Evolutionary conservation across 30 jellyfish, hydroid and myxozoan genomes (phyloP), one percentile per base, ranked within the genome.

Genomic region (Cassiopea andromeda): DNA sequence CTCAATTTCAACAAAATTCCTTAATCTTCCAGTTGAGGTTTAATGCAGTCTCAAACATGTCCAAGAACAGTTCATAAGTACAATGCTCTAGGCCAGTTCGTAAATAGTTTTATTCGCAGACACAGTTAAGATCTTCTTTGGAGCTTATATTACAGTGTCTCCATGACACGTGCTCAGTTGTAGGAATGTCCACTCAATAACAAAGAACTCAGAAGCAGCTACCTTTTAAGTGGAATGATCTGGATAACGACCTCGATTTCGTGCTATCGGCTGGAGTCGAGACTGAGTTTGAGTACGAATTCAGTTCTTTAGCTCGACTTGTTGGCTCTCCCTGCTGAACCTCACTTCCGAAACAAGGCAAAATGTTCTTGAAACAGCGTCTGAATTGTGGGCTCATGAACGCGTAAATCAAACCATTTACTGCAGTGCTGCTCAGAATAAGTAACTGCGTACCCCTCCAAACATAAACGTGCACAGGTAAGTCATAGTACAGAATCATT

Each of bases 321-420:
- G 84, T 87, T 7, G 83, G 27, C 69, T 87, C 94, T 45, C 89
- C 69, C 44, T 87, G 89, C 6, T 64, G 81, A 5, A 18, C 71
- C 45, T 76, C 69, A 17, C 89, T 50, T 14, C 60, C 64, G 66
- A 71, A 89, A 71, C 97, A 94, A 44, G 94, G 92, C 54, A 94
- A 59, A 44, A 90, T 50, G 13, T 87, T 87, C 80, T 79, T 90
- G 86, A 94, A 94, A 75, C 98, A 84, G 45, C 81, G 80, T 54
- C 92, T 82, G 66, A 94, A 94, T 72, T 95, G 94, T 59, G 96
- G 97, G 57, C 98, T 94, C 94, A 90, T 90, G 60, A 94, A 86
- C 61, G 97, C 97, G 84, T 94, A 94, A 8, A 94, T 85, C 49
- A 94, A 46, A 44, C 98, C 92, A 73, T 94, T 94, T 58, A 86